phyloP scores from a whole-genome alignment of 2,797 vertebrate genomes.

The Pangasius krempfi region DNA sequence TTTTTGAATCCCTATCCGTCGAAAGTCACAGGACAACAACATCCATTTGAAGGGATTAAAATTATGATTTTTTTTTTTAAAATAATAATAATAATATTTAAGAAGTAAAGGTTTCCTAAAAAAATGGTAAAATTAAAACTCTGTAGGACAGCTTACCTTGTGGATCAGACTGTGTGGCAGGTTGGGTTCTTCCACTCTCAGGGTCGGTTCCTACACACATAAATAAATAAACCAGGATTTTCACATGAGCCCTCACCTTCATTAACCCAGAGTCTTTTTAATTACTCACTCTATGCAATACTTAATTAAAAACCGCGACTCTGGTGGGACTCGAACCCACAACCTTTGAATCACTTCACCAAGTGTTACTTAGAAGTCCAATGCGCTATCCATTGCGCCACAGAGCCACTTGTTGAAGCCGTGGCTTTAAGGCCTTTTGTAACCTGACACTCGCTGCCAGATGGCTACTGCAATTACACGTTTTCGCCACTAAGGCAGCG shows the following conservation, averaged over 20 bases:
- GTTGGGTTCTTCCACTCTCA: slow-evolving; percentile 68
- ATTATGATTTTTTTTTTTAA: neutral
- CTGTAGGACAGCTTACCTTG: slow-evolving; percentile 61
- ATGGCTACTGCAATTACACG: too few species aligned
- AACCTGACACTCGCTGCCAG: slow-evolving; percentile 37
- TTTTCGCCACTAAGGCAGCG: slow-evolving; percentile 1
- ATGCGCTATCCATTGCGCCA: slow-evolving; percentile 96
- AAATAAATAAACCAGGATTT: neutral
- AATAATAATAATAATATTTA: neutral
- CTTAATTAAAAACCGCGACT: slow-evolving; percentile 64
- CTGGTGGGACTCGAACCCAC: slow-evolving; percentile 87
- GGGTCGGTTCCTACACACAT: slow-evolving; percentile 69
- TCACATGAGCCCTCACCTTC: neutral
- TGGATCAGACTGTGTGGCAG: slow-evolving; percentile 62
- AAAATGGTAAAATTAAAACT: neutral
- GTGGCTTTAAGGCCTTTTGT: slow-evolving; percentile 22
- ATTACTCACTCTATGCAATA: neutral
- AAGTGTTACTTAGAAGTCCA: slow-evolving; percentile 77
- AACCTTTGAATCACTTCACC: slow-evolving; percentile 79
- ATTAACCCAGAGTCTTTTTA: neutral
- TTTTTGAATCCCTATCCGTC: neutral
- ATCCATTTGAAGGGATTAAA: neutral
- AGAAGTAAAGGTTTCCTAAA: neutral
- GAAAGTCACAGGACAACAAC: neutral
- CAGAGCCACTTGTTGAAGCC: slow-evolving; percentile 75